Evolutionary conservation across 2,113 vertebrate genomes (phyloP).

Genomic region (Cyphomyrus plagiostoma): DNA sequence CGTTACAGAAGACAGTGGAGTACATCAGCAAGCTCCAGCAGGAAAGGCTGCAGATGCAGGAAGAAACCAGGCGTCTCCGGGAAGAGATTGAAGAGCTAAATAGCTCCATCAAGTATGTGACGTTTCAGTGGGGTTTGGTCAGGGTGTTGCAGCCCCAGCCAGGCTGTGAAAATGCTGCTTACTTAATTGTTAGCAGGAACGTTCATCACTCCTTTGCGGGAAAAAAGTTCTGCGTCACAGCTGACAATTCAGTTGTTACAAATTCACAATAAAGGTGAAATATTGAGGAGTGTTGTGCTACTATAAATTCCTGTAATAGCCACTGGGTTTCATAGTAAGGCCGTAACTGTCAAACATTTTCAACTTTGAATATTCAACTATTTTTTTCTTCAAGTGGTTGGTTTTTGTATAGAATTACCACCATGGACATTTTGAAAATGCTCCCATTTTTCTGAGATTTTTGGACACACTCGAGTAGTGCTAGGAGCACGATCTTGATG

Average conservation of each 20-base stretch:
- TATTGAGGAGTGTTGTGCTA: background rate
- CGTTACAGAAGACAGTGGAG: slow-evolving; percentile 87
- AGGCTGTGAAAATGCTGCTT: background rate
- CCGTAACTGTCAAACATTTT: background rate
- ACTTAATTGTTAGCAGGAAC: background rate
- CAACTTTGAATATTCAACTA: too few relatives aligned
- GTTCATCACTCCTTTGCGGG: background rate
- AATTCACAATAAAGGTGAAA: too few relatives aligned
- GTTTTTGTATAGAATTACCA: background rate
- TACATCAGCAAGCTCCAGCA: slow-evolving; percentile 91
- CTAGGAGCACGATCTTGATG: too few relatives aligned
- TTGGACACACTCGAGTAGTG: background rate
- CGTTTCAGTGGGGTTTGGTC: background rate
- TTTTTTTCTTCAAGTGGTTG: too few relatives aligned
- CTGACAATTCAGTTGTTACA: too few relatives aligned
- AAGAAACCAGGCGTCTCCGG: slow-evolving; percentile 77
- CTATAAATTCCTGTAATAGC: background rate
- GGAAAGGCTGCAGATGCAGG: slow-evolving; percentile 81
- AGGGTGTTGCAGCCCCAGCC: background rate
- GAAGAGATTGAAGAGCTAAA: slow-evolving; percentile 90
- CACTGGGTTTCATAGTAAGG: background rate
- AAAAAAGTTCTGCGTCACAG: too few relatives aligned
- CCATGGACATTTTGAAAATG: background rate
- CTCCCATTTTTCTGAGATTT: background rate
- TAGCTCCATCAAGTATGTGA: slow-evolving; percentile 76